A percentile compares a stretch with the other conserved stretches of the same genome.
phyloP scores from a whole-genome alignment of 2,797 vertebrate genomes.

The Melanotaenia maccullochi region DNA sequence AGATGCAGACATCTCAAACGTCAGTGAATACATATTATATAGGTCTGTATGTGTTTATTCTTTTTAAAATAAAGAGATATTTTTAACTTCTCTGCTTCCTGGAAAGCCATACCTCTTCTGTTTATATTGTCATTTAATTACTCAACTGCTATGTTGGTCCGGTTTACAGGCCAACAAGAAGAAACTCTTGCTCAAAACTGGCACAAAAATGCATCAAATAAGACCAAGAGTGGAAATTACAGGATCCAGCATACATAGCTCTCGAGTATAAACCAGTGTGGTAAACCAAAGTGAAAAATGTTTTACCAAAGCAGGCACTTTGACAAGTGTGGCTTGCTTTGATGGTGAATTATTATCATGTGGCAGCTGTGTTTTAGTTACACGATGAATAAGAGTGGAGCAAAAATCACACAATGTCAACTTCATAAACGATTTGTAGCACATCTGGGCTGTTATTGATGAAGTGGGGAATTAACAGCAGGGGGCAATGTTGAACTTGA shows the following conservation, averaged over 20 bases:
- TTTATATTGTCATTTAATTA: slow-evolving; percentile 40
- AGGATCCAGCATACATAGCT: slow-evolving; percentile 32
- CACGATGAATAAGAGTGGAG: slow-evolving; percentile 30
- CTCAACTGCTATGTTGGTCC: slow-evolving; percentile 41
- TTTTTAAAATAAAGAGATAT: slow-evolving; percentile 48
- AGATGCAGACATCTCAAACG: slow-evolving; percentile 13
- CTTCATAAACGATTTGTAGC: slow-evolving; percentile 33
- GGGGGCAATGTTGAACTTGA: slow-evolving; percentile 76
- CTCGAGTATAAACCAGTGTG: slow-evolving; percentile 27
- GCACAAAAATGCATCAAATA: slow-evolving; percentile 40
- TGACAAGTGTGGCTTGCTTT: slow-evolving; percentile 39
- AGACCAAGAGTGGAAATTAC: slow-evolving; percentile 31
- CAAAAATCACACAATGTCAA: slow-evolving; percentile 14
- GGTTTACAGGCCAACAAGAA: slow-evolving; percentile 58
- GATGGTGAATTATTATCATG: slow-evolving; percentile 32
- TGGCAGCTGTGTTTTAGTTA: slow-evolving; percentile 47
- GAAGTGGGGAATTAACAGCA: slow-evolving; percentile 58
- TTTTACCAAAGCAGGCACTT: slow-evolving; percentile 27
- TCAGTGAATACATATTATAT: slow-evolving; percentile 19
- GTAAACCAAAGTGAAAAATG: slow-evolving; percentile 31
- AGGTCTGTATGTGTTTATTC: slow-evolving; percentile 31
- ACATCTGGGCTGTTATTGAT: slow-evolving; percentile 42
- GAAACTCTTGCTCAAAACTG: slow-evolving; percentile 31
- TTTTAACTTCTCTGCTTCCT: slow-evolving; percentile 34
- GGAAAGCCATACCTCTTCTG: slow-evolving; percentile 49